phyloP scores from a whole-genome alignment of 1,140 invertebrate species.

The Pollicipes pollicipes region DNA sequence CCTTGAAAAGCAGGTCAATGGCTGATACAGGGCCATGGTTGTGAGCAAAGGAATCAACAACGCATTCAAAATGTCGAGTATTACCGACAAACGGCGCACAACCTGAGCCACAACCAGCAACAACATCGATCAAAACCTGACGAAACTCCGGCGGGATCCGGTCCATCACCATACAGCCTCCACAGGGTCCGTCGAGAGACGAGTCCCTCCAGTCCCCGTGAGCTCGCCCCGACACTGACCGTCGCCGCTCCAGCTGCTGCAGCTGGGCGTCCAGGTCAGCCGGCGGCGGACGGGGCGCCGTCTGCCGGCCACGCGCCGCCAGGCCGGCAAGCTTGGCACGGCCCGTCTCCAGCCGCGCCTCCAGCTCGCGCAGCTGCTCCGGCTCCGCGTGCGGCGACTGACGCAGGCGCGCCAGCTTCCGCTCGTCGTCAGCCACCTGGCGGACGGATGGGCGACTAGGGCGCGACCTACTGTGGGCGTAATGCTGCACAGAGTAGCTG shows the following conservation, averaged over 20 bases:
- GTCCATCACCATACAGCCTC: too few relatives aligned
- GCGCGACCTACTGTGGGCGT: too few relatives aligned
- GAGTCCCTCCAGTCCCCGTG: conserved; percentile 4
- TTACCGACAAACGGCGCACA: too few relatives aligned
- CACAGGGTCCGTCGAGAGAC: too few relatives aligned
- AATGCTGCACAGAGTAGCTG: too few relatives aligned
- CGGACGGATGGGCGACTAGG: conserved; percentile 12
- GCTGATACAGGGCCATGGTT: too few relatives aligned
- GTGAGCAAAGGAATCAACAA: too few relatives aligned
- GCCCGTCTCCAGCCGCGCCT: conserved; percentile 21
- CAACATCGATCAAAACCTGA: too few relatives aligned
- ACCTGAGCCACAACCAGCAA: too few relatives aligned
- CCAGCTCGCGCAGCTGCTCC: conserved; percentile 37
- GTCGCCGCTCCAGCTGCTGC: conserved; percentile 33
- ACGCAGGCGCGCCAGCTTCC: conserved; percentile 57
- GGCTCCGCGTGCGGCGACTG: conserved; percentile 59
- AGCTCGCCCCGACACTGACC: conserved; percentile 8
- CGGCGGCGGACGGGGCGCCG: conserved; percentile 47
- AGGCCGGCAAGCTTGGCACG: conserved; percentile 35
- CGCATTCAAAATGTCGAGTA: too few relatives aligned
- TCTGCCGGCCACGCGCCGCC: conserved; percentile 49
- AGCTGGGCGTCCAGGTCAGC: conserved; percentile 49
- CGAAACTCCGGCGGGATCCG: too few relatives aligned
- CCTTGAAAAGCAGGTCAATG: too few relatives aligned
- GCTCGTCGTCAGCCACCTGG: conserved; percentile 65